Percentiles rank a stretch among this genome's conserved stretches.
phyloP scores from a whole-genome alignment of 2,888 invertebrate genomes.

The Spisula subtruncata region DNA sequence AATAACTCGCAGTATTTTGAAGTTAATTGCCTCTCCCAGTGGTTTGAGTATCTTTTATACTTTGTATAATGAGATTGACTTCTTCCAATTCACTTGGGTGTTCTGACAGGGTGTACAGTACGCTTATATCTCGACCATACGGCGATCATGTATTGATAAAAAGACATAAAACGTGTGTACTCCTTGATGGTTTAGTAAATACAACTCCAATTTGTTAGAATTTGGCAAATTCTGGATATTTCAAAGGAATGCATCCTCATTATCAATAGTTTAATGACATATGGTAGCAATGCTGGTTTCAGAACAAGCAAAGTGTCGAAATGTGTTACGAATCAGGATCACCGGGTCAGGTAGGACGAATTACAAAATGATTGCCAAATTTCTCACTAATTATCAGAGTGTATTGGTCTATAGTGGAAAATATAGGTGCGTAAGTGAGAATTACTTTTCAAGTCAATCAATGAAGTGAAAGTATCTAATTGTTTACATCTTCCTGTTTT shows the following conservation, averaged over 20 bases:
- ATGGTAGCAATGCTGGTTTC: slow-evolving; percentile 36
- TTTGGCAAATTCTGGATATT: slow-evolving; percentile 33
- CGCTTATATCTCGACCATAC: slow-evolving; percentile 1
- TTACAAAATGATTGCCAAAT: slow-evolving; percentile 7
- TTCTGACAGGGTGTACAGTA: background rate
- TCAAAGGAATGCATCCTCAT: slow-evolving; percentile 47
- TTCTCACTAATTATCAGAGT: slow-evolving; percentile 9
- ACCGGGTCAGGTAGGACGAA: slow-evolving; percentile 40
- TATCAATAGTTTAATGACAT: slow-evolving; percentile 47
- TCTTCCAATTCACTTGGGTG: background rate
- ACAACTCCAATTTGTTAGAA: slow-evolving; percentile 41
- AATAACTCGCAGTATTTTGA: too few relatives aligned
- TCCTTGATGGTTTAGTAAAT: slow-evolving; percentile 40
- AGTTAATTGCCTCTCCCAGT: too few relatives aligned
- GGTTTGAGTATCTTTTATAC: too few relatives aligned
- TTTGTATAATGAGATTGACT: background rate
- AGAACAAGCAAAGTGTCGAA: background rate
- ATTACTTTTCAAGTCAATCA: background rate
- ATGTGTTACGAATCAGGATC: slow-evolving; percentile 43
- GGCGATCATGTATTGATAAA: slow-evolving; percentile 23
- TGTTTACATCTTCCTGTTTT: background rate
- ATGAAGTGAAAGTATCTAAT: background rate
- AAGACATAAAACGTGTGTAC: slow-evolving; percentile 26
- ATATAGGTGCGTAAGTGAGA: slow-evolving; percentile 1
- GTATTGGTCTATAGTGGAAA: slow-evolving; percentile 7